A percentile compares a stretch with the other conserved stretches of the same genome.
These are phyloP conservation scores for Tenthredo distinguenda DNA, from an alignment of 2,888 invertebrate species.

Conservation along the genomic window DNA sequence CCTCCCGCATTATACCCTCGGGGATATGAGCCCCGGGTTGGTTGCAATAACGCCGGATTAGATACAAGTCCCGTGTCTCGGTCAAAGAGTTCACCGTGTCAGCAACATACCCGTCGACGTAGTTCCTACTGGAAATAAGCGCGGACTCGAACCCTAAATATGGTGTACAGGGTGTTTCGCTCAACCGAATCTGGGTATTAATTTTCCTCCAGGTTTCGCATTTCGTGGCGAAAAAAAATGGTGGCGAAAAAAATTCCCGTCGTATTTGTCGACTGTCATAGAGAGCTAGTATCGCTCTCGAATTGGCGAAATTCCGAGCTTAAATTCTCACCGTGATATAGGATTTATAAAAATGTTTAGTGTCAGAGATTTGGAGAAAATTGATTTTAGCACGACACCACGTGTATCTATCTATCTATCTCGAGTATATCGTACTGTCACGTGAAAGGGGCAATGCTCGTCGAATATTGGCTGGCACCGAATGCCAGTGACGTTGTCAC, in stretches of 20 bases:
- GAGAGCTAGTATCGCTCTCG: neutral
- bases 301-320: neutral
- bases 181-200: neutral
- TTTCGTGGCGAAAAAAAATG: neutral
- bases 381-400: constrained; percentile 12
- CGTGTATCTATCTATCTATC: neutral
- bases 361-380: neutral
- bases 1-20: constrained; percentile 44
- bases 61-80: constrained; percentile 58
- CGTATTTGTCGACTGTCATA: too few relatives aligned
- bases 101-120: constrained; percentile 60
- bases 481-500: constrained; percentile 75
- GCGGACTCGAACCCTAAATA: neutral
- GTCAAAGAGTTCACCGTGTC: constrained; percentile 70
- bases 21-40: constrained; percentile 42
- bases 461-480: constrained; percentile 74
- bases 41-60: constrained; percentile 69
- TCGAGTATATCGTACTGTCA: constrained; percentile 2
- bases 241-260: neutral
- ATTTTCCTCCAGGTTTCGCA: neutral
- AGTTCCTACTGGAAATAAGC: constrained; percentile 3
- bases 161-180: neutral
- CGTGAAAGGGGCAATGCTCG: constrained; percentile 39
- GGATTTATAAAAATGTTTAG: neutral
- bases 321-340: neutral